Percentiles rank a stretch among this genome's conserved stretches.
These are phyloP conservation scores for Aricia artaxerxes DNA, from an alignment of 2,888 invertebrate genomes.

Conservation along the genomic window DNA sequence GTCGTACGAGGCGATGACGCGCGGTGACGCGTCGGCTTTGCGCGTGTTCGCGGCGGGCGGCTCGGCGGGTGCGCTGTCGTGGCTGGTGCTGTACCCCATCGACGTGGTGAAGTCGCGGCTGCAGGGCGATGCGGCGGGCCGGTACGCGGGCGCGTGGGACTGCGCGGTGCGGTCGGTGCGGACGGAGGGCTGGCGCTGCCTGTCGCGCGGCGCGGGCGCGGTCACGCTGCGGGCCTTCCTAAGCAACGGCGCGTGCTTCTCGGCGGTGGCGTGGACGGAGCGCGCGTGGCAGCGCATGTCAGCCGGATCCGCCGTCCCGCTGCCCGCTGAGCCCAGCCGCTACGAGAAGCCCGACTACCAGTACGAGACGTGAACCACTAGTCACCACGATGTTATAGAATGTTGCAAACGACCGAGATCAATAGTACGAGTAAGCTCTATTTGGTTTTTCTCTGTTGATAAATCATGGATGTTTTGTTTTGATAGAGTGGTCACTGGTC, in stretches of 20 bases:
- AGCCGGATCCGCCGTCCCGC: slow-evolving; percentile 44
- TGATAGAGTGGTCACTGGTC: background rate
- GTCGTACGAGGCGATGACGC: slow-evolving; percentile 88
- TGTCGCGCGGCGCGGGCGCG: slow-evolving; percentile 88
- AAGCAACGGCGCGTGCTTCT: slow-evolving; percentile 95
- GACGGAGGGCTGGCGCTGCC: slow-evolving; percentile 85
- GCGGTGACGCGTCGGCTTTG: slow-evolving; percentile 80
- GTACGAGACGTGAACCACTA: slow-evolving; percentile 52
- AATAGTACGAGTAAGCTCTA: background rate
- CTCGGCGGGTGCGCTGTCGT: slow-evolving; percentile 90
- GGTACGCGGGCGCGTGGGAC: slow-evolving; percentile 86
- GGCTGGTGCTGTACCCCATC: slow-evolving; percentile 92
- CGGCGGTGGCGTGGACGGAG: slow-evolving; percentile 91
- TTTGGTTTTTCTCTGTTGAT: background rate
- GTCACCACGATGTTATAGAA: background rate
- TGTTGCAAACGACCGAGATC: background rate
- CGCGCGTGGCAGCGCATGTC: slow-evolving; percentile 70
- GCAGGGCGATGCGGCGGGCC: slow-evolving; percentile 85
- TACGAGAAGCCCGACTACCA: slow-evolving; percentile 60
- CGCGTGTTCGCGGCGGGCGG: slow-evolving; percentile 92
- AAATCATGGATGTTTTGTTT: background rate
- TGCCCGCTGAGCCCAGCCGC: slow-evolving; percentile 51
- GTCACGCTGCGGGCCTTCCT: slow-evolving; percentile 94
- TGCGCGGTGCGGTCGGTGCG: slow-evolving; percentile 86
- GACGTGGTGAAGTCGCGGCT: slow-evolving; percentile 95